A percentile compares a stretch with the other conserved stretches of the same genome.
Evolutionary conservation across 1,140 invertebrate species (phyloP).

Genomic region (Solen grandis): DNA sequence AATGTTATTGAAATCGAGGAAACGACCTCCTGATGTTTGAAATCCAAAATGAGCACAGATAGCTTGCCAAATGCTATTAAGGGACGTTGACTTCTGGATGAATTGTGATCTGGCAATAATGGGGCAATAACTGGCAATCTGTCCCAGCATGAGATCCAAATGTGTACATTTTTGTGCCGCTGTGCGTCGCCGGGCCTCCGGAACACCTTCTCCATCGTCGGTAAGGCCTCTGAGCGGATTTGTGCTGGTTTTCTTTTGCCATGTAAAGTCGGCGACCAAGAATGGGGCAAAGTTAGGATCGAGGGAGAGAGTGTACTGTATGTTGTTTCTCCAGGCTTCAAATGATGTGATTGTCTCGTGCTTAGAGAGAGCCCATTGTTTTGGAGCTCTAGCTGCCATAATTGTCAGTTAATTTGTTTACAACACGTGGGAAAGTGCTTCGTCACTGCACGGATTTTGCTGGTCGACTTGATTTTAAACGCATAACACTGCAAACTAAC

Average conservation of each 20-base stretch:
- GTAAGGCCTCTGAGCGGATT: constrained; percentile 31
- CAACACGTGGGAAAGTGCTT: neutral
- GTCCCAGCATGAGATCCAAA: constrained; percentile 59
- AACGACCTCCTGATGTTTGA: constrained; percentile 51
- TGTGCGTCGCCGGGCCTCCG: constrained; percentile 16
- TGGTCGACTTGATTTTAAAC: too few species aligned
- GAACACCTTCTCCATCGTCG: constrained; percentile 34
- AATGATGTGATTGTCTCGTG: constrained; percentile 44
- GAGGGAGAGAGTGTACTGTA: constrained; percentile 37
- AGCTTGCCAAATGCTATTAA: constrained; percentile 49
- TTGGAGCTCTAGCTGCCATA: constrained; percentile 25
- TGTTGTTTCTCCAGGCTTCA: constrained; percentile 50
- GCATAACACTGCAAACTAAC: too few species aligned
- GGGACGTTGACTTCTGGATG: constrained; percentile 51
- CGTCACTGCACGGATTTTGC: too few species aligned
- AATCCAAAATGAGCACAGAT: constrained; percentile 56
- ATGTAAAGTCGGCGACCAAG: neutral
- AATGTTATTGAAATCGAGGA: constrained; percentile 47
- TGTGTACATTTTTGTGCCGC: constrained; percentile 48
- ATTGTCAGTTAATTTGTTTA: neutral
- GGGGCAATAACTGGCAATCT: constrained; percentile 60
- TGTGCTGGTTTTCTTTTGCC: constrained; percentile 25
- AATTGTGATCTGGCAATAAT: constrained; percentile 53
- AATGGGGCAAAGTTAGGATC: constrained; percentile 43
- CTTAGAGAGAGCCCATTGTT: constrained; percentile 29